Base-by-base conservation (phyloP, 1,140 invertebrate species). In the Drosophila miranda region DNA sequence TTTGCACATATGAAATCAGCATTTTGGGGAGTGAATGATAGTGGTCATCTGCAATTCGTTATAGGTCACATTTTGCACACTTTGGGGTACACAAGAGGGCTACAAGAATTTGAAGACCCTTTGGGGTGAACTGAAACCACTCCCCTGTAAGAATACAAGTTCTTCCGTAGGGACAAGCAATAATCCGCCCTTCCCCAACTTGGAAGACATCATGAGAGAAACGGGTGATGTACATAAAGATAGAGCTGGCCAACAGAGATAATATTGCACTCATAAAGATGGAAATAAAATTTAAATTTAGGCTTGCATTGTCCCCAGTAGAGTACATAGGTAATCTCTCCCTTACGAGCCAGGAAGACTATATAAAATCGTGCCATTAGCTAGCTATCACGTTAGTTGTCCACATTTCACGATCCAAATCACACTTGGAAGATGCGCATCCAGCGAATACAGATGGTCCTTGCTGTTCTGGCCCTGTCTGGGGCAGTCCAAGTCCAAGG, bases 1-100 rank as follows among this genome's bases (percentile, higher is more conserved):
- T 51, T 72, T 62, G 42, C 19, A 63, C 59, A 73, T 43, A 59
- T 73, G 70, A 73, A 7, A 28, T 34, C 30, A 48, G 48, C 42
- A 43, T 51, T 60, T 72, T 51, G 50, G 26, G 23, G 11, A 30
- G 49, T 7, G 8, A 34, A 30, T 23, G 30, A 55, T 45, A 21
- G 16, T 70, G 66, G 53, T 14, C 4, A 4, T 26, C 23, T 26
- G 23, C 23, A 4, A 5, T 5, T 26, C n/a, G n/a, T n/a, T n/a
- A n/a, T n/a, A n/a, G n/a, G n/a, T n/a, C n/a, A 16, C 41, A 8
- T 6, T 11, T n/a, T 11, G 6, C 19, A n/a, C 19, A 19, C 14
- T 16, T 44, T 26, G 2, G 19, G 1, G 3, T 8, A 28, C 13
- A 46, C 21, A 9, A 5, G 9, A 23, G 1, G 23, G 23, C 45